Evolutionary conservation across 1,140 invertebrate genomes (phyloP), one percentile per base, ranked within the genome.

Genomic region (Heliconius nattereri): DNA sequence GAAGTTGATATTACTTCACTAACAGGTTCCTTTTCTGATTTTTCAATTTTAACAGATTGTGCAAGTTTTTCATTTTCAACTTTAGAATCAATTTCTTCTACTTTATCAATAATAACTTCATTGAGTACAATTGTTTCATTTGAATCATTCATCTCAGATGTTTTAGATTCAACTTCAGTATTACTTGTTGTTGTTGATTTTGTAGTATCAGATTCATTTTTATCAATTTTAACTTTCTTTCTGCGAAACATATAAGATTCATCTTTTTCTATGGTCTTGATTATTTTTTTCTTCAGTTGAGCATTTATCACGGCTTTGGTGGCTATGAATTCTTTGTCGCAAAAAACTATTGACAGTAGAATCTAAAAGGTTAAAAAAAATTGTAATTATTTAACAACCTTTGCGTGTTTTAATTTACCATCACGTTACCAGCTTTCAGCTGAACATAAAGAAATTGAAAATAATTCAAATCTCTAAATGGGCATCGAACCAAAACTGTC

Each of bases 301-400:
- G 72, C 52, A 13, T 73, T 77, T 32, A 74, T 73, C 71, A 80
- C 54, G 5, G 78, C 26, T 77, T 84, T 81, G 13, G 66, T 71
- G 71, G 45, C 16, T 26, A 79, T 66, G 23, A 78, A 83, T 77
- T 84, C 81, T 52, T 78, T 80, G n/a, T 85, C 81, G 0, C 60
- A 1, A 71, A 82, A 77, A 13, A 86, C 71, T 35, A 84, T 83
- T 37, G 78, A 71, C 13, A 85, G 11, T 26, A 85, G 29, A 11
- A 71, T 60, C 85, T 86, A 71, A 85, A 85, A 71, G 20, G 45
- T 54, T 19, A 9, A 20, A 52, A 52, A 26, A 26, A 66, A 49
- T 71, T 49, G 26, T 71, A 73, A 37, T 52, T 78, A 49, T 7
- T 66, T 3, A 66, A 66, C 2, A 52, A 52, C 19, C 1, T 52